Base-by-base conservation (phyloP, 2,888 invertebrate genomes). In the Romanomermis culicivorax region DNA sequence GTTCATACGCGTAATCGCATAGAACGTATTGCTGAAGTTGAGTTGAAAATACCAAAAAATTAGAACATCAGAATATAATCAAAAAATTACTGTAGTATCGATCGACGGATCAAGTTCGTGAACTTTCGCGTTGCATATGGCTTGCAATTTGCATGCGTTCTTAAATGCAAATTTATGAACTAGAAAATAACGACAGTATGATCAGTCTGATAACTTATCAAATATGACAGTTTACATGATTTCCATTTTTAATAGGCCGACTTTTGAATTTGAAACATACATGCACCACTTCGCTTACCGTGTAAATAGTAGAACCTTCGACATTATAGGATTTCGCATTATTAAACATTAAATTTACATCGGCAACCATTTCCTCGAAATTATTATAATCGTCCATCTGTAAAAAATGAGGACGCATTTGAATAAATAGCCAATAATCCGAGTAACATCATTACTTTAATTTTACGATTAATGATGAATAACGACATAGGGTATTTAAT, bases 401-500 rank as follows among this genome's bases (percentile, higher is more conserved):
- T 56, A 36, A 57, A 52, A 52, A 52, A 53, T 51, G n/a, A 17
- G 29, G 51, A 11, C 7, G 17, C 7, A 36, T 36, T 11, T 36
- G 55, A 52, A 11, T 11, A 36, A 36, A 36, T 36, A 36, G 36
- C 17, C 17, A 11, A 36, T 36, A 11, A 36, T 36, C 17, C 17
- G 36, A 36, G 11, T 36, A 36, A 36, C 7, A 36, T 36, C 11
- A 58, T 58, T 61, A 72, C 72, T 67, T 73, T 75, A 29, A 76
- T 64, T 59, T 71, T 72, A 55, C 72, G 71, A 58, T 73, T 70
- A 49, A 97, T 91, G 74, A 91, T 88, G 61, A 83, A 80, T 64
- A 97, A 73, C 0, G 93, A 91, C 62, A 97, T 81, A 0, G 97
- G 95, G 66, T 85, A 84, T 68, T 87, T 85, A 53, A 97, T 95